These are phyloP conservation scores for Anniella stebbinsi DNA, from an alignment of 2,797 vertebrate genomes.

Conservation along the genomic window DNA sequence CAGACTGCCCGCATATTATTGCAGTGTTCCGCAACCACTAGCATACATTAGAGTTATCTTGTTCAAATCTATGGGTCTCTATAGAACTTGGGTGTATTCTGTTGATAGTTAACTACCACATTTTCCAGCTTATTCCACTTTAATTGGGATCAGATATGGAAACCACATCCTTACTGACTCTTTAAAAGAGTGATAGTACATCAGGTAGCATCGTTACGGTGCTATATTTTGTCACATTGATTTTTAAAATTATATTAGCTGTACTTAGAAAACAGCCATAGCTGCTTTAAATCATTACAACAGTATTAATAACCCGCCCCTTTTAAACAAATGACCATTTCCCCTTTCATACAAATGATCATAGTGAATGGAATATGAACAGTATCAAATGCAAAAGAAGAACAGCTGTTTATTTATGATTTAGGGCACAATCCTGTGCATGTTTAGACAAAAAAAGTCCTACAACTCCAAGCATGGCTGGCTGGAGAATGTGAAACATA, in stretches of 20 bases:
- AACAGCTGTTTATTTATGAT: slow-evolving; percentile 4
- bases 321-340: background rate
- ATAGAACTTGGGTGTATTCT: slow-evolving; percentile 63
- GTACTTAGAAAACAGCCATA: slow-evolving; percentile 24
- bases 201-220: background rate
- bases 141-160: slow-evolving; percentile 52
- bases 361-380: background rate
- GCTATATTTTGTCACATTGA: background rate
- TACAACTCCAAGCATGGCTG: too few relatives aligned
- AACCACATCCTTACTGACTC: slow-evolving; percentile 40
- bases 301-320: background rate
- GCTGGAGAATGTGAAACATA: too few relatives aligned
- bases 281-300: slow-evolving; percentile 14
- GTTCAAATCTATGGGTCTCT: slow-evolving; percentile 77
- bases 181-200: slow-evolving; percentile 43
- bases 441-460: too few relatives aligned
- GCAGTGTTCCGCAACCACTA: slow-evolving; percentile 64
- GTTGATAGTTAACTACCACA: slow-evolving; percentile 80
- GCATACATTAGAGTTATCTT: slow-evolving; percentile 50
- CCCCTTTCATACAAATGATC: background rate
- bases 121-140: slow-evolving; percentile 72
- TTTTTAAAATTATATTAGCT: slow-evolving; percentile 17
- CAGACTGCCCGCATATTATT: slow-evolving; percentile 61
- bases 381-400: background rate
- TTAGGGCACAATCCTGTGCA: background rate